Base-by-base conservation (phyloP, 2,797 vertebrate genomes). In the Sebastes oblongus region DNA sequence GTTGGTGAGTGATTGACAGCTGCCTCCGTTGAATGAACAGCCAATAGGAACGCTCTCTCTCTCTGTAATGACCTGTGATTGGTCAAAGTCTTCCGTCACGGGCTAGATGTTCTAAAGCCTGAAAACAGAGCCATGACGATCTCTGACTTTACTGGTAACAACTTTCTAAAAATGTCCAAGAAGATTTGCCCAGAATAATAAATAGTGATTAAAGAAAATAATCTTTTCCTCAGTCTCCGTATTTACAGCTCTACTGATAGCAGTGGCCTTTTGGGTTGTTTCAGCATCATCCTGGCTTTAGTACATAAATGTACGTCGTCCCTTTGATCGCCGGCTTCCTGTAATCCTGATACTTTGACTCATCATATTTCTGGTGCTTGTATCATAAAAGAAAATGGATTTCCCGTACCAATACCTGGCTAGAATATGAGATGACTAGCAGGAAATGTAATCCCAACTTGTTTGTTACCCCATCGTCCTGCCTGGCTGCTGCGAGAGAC, bases 261-360 rank as follows among this genome's bases (percentile, higher is more conserved):
- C 74, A 39, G 2, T 82, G 81, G 89, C 79, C 77, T 84, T 88
- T 27, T 27, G 71, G 34, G 14, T 74, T 62, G 59, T 79, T 34
- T 6, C 55, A 30, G 46, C 20, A 32, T 77, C 27, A 27, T 27
- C 27, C 27, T 27, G 27, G 27, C 27, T 27, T 27, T 27, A 27
- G 27, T 27, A 27, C 5, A 27, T 27, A 27, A 27, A 27, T 27
- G 27, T 27, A 27, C 27, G 27, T 27, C 27, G 27, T 27, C 27
- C 27, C 75, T 88, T 82, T 76, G 74, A 84, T 78, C 27, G 9
- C 54, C 34, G 61, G 7, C 66, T 73, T 75, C 72, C 62, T 77
- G 55, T 80, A 72, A 85, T 79, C 64, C 72, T 39, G 27, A 83
- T 66, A 22, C 70, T 86, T 80, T 54, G 52, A 75, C 67, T 83